These are phyloP conservation scores for Elysia chlorotica DNA, from an alignment of 1,140 invertebrate species.

Conservation along the genomic window DNA sequence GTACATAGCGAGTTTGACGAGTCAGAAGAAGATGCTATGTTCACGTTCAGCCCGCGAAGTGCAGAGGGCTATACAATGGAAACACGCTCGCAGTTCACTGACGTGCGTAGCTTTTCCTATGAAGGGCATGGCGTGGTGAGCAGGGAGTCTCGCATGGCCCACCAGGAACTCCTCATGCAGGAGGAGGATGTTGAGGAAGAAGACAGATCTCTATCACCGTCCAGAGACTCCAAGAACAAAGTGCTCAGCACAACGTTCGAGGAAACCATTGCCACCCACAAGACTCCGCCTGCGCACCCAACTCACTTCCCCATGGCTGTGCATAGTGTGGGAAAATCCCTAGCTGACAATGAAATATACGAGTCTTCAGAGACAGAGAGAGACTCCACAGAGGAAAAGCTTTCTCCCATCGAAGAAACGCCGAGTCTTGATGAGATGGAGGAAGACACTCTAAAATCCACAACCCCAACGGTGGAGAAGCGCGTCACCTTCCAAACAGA, in stretches of 20 bases:
- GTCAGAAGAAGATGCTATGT: constrained; percentile 27
- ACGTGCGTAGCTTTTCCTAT: too few relatives aligned
- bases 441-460: constrained; percentile 36
- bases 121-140: constrained; percentile 43
- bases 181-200: constrained; percentile 49
- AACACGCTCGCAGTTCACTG: too few relatives aligned
- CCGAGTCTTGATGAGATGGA: constrained; percentile 37
- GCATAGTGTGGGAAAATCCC: constrained; percentile 41
- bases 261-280: constrained; percentile 16
- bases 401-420: constrained; percentile 54
- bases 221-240: constrained; percentile 35
- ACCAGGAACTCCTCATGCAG: constrained; percentile 48
- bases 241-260: constrained; percentile 36
- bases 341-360: constrained; percentile 52
- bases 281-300: constrained; percentile 16
- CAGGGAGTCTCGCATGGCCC: constrained; percentile 48
- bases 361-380: constrained; percentile 53
- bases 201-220: constrained; percentile 52
- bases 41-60: too few relatives aligned
- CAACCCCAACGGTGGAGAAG: constrained; percentile 36
- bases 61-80: too few relatives aligned
- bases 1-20: constrained; percentile 8
- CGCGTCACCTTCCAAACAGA: constrained; percentile 53
- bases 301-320: constrained; percentile 46
- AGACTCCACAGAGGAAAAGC: constrained; percentile 53